Evolutionary conservation across 1,140 invertebrate species (phyloP), one percentile per base, ranked within the genome.

Genomic region (Varroa destructor): DNA sequence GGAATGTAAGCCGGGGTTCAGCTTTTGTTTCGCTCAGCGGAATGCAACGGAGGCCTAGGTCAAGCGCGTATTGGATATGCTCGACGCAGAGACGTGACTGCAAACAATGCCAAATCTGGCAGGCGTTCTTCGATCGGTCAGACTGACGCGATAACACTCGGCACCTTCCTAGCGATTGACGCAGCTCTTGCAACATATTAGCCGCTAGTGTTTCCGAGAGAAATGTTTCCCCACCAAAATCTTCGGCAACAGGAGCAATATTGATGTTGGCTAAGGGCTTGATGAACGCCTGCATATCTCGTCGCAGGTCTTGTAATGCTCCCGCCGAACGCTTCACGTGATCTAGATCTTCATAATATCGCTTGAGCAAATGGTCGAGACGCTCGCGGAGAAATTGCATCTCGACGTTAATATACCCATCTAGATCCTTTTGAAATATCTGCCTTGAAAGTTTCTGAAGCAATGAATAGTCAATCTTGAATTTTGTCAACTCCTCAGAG

Each of bases 171-270:
- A 97, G 91, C 0, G 93, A 92, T 51, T 88, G 84, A 79, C 94
- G 93, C 0, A 89, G 88, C 78, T 96, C 90, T 79, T 93, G 90
- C 12, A 99, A 81, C 75, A 98, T 84, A 75, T 87, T 89, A 71
- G 95, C 91, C 0, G 92, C 93, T n/a, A 98, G 84, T 79, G 96
- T 91, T 80, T 97, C 93, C 0, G 93, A 96, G 1, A 99, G 82
- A 79, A 99, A 97, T 0, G 93, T 97, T 81, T 99, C 94, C 0
- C 93, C 93, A 1, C 92, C 91, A 79, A 93, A 96, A 79, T 95
- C 91, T 79, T 97, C 93, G 72, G 83, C 81, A 72, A 91, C 89
- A 78, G 89, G 88, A 2, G 89, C 89, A 74, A 95, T 91, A 77
- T 94, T 94, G 56, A 94, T 90, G 77, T 93, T 93, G 0, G 91